These are phyloP conservation scores for Pogonocichla stellata DNA, from an alignment of 2,113 vertebrate species.

Conservation along the genomic window DNA sequence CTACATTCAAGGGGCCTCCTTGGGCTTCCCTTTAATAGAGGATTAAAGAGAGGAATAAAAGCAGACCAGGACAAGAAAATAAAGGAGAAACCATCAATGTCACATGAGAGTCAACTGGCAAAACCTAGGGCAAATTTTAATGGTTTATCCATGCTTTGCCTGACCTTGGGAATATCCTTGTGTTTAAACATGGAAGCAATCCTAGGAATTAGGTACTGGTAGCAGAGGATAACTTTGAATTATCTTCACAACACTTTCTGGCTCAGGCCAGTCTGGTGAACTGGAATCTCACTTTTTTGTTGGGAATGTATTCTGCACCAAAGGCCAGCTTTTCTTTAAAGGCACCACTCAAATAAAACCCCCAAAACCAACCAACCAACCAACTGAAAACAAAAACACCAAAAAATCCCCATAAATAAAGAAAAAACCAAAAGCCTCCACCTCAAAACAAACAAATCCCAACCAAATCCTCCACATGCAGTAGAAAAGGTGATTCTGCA, in stretches of 20 bases:
- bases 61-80: not conserved
- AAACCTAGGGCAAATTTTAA: not conserved
- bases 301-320: not conserved
- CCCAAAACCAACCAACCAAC: not conserved
- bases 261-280: not conserved
- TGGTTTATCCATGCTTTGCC: not conserved
- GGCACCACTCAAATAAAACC: not conserved
- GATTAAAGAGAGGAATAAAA: not conserved
- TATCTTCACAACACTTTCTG: not conserved
- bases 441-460: not conserved
- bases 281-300: not conserved
- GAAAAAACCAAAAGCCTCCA: not conserved
- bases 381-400: not conserved
- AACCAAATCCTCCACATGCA: not conserved
- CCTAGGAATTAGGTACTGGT: not conserved
- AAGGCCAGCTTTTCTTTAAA: not conserved
- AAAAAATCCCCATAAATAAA: not conserved
- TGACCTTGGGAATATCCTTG: not conserved
- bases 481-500: not conserved
- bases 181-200: not conserved
- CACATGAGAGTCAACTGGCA: accelerated
- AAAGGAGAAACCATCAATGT: not conserved
- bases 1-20: not conserved
- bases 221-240: not conserved
- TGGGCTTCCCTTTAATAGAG: not conserved